A percentile compares a stretch with the other conserved stretches of the same genome.
phyloP scores from a whole-genome alignment of 1,140 invertebrate species.

The Lordiphosa mommai region DNA sequence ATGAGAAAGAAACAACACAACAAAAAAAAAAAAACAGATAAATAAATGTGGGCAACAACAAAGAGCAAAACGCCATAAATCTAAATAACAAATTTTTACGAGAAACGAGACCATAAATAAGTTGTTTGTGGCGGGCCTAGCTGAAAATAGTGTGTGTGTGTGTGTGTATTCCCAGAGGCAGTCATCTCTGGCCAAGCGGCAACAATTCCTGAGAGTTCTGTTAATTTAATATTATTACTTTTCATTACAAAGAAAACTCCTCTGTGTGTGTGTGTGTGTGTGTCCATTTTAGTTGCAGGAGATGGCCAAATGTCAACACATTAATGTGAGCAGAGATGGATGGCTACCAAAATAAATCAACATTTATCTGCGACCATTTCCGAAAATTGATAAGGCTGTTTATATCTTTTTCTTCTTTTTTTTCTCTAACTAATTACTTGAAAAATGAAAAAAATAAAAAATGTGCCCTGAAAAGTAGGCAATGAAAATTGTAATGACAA shows the following conservation, averaged over 20 bases:
- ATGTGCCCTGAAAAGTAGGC: not conserved
- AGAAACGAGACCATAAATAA: constrained; percentile 76
- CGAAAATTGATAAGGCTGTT: constrained; percentile 45
- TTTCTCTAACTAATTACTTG: constrained; percentile 3
- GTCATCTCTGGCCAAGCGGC: constrained; percentile 22
- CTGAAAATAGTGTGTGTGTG: constrained; percentile 26
- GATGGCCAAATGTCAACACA: constrained; percentile 60
- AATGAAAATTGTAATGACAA: no score
- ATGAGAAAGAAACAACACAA: constrained; percentile 15
- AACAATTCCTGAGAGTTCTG: constrained; percentile 72
- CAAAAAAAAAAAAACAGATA: constrained; percentile 46
- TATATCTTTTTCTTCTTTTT: constrained; percentile 11
- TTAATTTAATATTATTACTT: constrained; percentile 78
- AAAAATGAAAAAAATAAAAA: constrained; percentile 9
- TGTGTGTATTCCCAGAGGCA: constrained; percentile 29
- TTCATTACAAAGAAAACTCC: constrained; percentile 59
- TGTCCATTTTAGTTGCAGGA: constrained; percentile 27
- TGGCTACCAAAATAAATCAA: constrained; percentile 30
- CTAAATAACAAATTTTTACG: constrained; percentile 78
- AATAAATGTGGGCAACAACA: constrained; percentile 75
- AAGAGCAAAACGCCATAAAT: constrained; percentile 75
- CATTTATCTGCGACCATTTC: constrained; percentile 44
- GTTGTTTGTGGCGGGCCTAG: constrained; percentile 57
- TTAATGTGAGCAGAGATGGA: constrained; percentile 38
- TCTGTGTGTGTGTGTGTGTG: constrained; percentile 10